Evolutionary conservation across 2,888 invertebrate species (phyloP).

Genomic region (Lymantria dispar): DNA sequence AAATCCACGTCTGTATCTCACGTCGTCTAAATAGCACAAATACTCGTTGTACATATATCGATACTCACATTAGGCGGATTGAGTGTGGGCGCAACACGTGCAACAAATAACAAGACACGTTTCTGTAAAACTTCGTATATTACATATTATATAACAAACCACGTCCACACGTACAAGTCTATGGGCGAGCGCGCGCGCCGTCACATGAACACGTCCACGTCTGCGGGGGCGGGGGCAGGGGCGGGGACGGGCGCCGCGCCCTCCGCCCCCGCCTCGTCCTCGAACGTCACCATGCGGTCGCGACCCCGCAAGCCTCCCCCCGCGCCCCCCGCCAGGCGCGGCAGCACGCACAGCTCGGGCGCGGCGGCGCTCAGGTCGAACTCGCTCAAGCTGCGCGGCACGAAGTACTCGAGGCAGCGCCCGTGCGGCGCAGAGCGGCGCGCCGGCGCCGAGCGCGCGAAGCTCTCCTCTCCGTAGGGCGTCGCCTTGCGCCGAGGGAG

Average conservation of each 20-base stretch:
- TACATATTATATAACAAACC: conserved; percentile 66
- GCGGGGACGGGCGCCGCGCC: conserved; percentile 58
- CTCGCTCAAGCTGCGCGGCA: conserved; percentile 92
- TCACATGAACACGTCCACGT: conserved; percentile 93
- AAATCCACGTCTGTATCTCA: too few species aligned
- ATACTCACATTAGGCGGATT: too few species aligned
- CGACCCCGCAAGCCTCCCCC: conserved; percentile 26
- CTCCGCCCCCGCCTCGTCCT: conserved; percentile 83
- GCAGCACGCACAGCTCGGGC: conserved; percentile 40
- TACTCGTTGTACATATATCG: too few species aligned
- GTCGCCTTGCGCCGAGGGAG: conserved; percentile 76
- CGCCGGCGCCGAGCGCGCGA: conserved; percentile 85
- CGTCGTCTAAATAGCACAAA: too few species aligned
- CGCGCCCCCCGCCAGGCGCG: conserved; percentile 10
- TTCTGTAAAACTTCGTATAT: conserved; percentile 42
- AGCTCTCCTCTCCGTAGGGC: conserved; percentile 66
- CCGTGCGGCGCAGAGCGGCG: conserved; percentile 84
- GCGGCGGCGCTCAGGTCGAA: conserved; percentile 86
- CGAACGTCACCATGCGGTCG: conserved; percentile 90
- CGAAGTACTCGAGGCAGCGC: conserved; percentile 90
- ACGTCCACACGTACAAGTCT: conserved; percentile 48
- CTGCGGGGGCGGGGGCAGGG: conserved; percentile 71
- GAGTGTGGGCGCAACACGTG: too few species aligned
- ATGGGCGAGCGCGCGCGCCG: conserved; percentile 45
- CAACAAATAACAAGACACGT: conserved; percentile 14